Evolutionary conservation across 1,140 invertebrate genomes (phyloP).

Genomic region (Mya arenaria): DNA sequence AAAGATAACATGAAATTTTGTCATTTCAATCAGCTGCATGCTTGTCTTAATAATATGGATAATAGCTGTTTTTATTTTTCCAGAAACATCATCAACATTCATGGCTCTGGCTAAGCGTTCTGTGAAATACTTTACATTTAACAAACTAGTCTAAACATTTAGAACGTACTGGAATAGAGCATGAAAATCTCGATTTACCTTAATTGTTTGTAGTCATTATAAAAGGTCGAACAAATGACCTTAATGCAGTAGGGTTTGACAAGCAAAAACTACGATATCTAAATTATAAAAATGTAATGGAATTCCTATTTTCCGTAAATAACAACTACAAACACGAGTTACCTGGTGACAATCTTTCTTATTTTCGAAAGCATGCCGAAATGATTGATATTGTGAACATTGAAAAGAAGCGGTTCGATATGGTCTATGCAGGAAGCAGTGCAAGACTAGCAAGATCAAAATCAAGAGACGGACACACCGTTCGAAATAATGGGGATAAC

Average conservation of each 20-base stretch:
- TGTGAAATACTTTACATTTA: slow-evolving; percentile 70
- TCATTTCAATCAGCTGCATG: not conserved
- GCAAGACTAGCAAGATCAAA: too few species aligned
- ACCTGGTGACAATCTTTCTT: slow-evolving; percentile 61
- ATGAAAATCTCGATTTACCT: slow-evolving; percentile 61
- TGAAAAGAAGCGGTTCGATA: slow-evolving; percentile 68
- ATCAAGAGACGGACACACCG: too few species aligned
- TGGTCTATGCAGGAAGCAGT: too few species aligned
- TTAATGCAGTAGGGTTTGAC: slow-evolving; percentile 66
- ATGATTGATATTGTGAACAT: slow-evolving; percentile 72
- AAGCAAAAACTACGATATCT: slow-evolving; percentile 59
- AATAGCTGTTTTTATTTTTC: slow-evolving; percentile 40
- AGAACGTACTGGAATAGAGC: slow-evolving; percentile 59
- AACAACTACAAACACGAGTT: slow-evolving; percentile 66
- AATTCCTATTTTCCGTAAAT: slow-evolving; percentile 70
- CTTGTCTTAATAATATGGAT: not conserved
- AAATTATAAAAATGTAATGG: slow-evolving; percentile 69
- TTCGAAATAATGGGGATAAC: too few species aligned
- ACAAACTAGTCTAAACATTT: slow-evolving; percentile 61
- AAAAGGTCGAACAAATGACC: not conserved
- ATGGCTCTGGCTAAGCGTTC: slow-evolving; percentile 66
- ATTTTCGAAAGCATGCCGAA: slow-evolving; percentile 57
- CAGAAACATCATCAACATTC: slow-evolving; percentile 66
- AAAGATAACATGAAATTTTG: not conserved
- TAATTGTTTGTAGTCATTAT: slow-evolving; percentile 65